phyloP scores from a whole-genome alignment of 1,140 invertebrate genomes.

The Nebria ingens region DNA sequence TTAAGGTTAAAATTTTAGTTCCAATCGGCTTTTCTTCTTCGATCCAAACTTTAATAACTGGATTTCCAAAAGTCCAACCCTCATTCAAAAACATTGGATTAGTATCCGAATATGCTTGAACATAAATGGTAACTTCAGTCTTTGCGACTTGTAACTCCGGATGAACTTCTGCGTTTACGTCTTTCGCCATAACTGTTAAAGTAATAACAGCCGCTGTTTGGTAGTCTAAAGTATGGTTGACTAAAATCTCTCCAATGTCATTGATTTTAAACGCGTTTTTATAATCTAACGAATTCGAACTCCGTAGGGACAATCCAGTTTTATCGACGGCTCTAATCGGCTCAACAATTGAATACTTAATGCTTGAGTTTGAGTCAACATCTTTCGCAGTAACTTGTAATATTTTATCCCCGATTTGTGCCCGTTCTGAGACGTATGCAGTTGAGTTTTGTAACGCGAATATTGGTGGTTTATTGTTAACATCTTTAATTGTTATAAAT shows the following conservation, averaged over 20 bases:
- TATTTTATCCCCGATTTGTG: slow-evolving; percentile 51
- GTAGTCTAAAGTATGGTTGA: slow-evolving; percentile 62
- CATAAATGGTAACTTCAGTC: slow-evolving; percentile 65
- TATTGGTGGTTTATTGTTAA: slow-evolving; percentile 72
- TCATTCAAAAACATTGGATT: slow-evolving; percentile 65
- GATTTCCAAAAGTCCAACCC: slow-evolving; percentile 55
- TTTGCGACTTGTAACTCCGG: slow-evolving; percentile 53
- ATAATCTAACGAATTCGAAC: slow-evolving; percentile 49
- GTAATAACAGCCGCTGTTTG: slow-evolving; percentile 71
- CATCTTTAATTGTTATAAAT: slow-evolving; percentile 60
- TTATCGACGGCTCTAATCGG: slow-evolving; percentile 62
- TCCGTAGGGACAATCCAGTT: slow-evolving; percentile 53
- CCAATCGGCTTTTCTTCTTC: slow-evolving; percentile 71
- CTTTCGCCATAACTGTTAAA: slow-evolving; percentile 60
- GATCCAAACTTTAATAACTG: slow-evolving; percentile 52
- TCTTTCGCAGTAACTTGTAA: slow-evolving; percentile 55
- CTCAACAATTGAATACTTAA: slow-evolving; percentile 58
- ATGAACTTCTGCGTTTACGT: slow-evolving; percentile 57
- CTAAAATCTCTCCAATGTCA: slow-evolving; percentile 55
- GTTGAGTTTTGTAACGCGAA: slow-evolving; percentile 57
- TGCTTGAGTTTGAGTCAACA: slow-evolving; percentile 53
- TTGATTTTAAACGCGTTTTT: slow-evolving; percentile 61
- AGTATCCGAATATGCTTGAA: slow-evolving; percentile 67
- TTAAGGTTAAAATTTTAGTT: slow-evolving; percentile 59
- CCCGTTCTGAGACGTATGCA: slow-evolving; percentile 59